phyloP scores from a whole-genome alignment of 2,888 invertebrate species.

The Acanthosoma haemorrhoidale region DNA sequence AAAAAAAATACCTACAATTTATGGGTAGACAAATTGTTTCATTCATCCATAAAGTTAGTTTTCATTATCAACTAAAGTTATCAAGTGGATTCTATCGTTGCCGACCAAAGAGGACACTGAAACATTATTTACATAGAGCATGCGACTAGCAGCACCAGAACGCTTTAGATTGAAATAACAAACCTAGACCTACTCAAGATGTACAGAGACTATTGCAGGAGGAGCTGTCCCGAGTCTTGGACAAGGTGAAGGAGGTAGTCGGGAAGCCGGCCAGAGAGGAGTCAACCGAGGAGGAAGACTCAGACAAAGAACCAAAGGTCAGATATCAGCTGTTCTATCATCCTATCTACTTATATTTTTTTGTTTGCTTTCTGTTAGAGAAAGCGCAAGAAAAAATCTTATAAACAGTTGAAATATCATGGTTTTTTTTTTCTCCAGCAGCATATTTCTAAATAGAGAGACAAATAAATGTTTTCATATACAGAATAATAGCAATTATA shows the following conservation, averaged over 20 bases:
- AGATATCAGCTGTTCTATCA: neutral
- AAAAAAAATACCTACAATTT: too few relatives aligned
- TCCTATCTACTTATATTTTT: neutral
- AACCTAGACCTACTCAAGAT: neutral
- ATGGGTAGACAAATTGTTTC: too few relatives aligned
- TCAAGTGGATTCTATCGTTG: neutral
- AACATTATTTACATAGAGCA: too few relatives aligned
- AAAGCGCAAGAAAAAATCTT: too few relatives aligned
- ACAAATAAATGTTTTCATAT: too few relatives aligned
- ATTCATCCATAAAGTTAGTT: too few relatives aligned
- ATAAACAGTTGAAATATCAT: too few relatives aligned
- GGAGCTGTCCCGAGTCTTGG: conserved; percentile 67
- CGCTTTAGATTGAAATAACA: neutral
- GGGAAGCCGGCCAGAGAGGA: conserved; percentile 61
- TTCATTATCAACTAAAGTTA: too few relatives aligned
- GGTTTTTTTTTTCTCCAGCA: too few relatives aligned
- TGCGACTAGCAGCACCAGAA: neutral
- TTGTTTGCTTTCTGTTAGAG: too few relatives aligned
- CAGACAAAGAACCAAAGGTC: conserved; percentile 43
- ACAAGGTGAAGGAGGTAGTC: conserved; percentile 79
- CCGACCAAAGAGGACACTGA: neutral
- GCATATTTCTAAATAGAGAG: too few relatives aligned
- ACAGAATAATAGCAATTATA: too few relatives aligned
- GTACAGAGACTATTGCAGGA: conserved; percentile 49
- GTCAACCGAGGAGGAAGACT: conserved; percentile 44